Evolutionary conservation across 1,140 invertebrate species (phyloP).

Genomic region (Drosophila kurseongensis): DNA sequence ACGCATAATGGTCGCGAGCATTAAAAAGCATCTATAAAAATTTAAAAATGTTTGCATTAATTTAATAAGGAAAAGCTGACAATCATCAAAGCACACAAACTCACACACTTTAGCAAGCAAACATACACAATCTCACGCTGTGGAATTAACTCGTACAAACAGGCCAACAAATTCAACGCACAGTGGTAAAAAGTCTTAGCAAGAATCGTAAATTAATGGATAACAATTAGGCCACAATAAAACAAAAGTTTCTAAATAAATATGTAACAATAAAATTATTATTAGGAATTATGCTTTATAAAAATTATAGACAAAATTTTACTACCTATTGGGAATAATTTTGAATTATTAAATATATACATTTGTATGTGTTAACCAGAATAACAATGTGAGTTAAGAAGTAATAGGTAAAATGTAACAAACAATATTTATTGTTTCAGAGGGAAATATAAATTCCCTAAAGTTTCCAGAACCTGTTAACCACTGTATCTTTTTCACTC

Average conservation of each 20-base stretch:
- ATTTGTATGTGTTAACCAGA: no score
- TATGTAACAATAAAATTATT: no score
- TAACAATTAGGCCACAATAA: neutral
- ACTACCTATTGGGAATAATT: no score
- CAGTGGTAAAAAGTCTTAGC: constrained; percentile 30
- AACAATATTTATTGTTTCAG: no score
- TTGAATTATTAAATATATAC: no score
- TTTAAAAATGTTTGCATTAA: constrained; percentile 69
- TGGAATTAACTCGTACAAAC: constrained; percentile 36
- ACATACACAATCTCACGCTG: constrained; percentile 23
- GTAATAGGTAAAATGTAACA: no score
- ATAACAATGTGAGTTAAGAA: no score
- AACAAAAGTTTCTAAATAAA: neutral
- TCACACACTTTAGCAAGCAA: constrained; percentile 16
- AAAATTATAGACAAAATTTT: neutral
- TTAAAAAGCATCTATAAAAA: constrained; percentile 71
- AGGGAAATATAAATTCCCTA: neutral
- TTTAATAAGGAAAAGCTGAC: constrained; percentile 64
- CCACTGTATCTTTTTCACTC: constrained; percentile 10
- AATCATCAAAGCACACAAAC: constrained; percentile 56
- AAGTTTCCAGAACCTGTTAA: neutral
- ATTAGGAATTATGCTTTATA: neutral
- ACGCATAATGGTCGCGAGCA: constrained; percentile 40
- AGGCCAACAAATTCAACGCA: constrained; percentile 30
- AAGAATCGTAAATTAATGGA: neutral